Evolutionary conservation across 1,140 invertebrate species (phyloP).

Genomic region (Aphelenchoides besseyi): DNA sequence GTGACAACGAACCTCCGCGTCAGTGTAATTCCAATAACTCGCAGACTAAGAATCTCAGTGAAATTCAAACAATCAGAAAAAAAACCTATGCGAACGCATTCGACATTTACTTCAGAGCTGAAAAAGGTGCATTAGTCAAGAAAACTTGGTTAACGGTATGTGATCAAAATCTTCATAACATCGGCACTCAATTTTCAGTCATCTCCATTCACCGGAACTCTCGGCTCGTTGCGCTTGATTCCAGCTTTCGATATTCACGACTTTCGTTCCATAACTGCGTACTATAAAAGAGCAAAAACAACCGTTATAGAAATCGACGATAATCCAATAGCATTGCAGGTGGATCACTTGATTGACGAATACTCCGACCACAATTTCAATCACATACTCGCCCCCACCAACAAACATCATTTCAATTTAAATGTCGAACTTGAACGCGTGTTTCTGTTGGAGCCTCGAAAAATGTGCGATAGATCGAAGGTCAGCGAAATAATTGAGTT

Average conservation of each 20-base stretch:
- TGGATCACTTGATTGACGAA: constrained; percentile 1
- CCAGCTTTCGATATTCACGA: background rate
- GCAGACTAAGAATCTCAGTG: no score
- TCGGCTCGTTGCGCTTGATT: constrained; percentile 2
- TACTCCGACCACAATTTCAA: constrained; percentile 2
- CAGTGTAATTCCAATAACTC: background rate
- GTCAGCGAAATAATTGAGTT: background rate
- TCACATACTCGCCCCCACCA: background rate
- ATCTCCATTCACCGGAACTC: background rate
- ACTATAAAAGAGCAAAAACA: background rate
- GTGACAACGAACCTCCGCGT: background rate
- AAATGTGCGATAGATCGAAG: constrained; percentile 7
- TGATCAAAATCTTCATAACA: no score
- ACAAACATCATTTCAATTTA: background rate
- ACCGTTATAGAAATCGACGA: no score
- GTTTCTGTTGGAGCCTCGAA: background rate
- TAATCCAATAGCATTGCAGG: no score
- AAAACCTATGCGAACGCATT: background rate
- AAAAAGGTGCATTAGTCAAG: background rate
- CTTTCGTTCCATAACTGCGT: background rate
- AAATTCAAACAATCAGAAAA: background rate
- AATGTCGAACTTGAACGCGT: background rate
- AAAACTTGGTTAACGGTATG: background rate
- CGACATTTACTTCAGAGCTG: background rate
- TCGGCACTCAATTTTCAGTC: background rate